Base-by-base conservation (phyloP, 2,113 vertebrate genomes). In the Struthio camelus region DNA sequence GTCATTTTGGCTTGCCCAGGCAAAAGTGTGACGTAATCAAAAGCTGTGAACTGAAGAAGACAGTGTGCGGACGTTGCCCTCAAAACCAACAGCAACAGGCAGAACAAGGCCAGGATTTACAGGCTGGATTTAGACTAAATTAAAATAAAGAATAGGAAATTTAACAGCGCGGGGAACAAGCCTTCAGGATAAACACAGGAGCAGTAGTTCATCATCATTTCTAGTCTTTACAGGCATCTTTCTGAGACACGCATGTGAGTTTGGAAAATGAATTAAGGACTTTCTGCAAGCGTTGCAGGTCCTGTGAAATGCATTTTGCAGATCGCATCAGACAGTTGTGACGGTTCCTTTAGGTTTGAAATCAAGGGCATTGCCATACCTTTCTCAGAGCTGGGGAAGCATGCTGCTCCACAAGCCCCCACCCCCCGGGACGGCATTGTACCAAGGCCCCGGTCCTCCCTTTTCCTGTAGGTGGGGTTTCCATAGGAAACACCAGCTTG, bases 381-480 rank as follows among this genome's bases (percentile, higher is more conserved):
- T 9, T 50, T 62, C 24, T 34, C 4, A 36, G 73, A 53, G 58
- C 75, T 42, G 70, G 30, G 30, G 69, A 20, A 62, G 58, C 16
- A 9, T 17, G 77, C 66, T 5, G 46, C 61, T n/a, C 70, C n/a
- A 14, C 1, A 4, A 89, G 53, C 84, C 87, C 80, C 78, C 64
- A 46, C 40, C 88, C 67, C 6, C 72, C 28, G 58, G 71, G 67
- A 40, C 53, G 50, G 73, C 92, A 94, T 83, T 94, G 97, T 96
- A 95, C 89, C 93, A 69, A 97, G 91, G 86, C 56, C 94, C 78
- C 58, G 93, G 87, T 93, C 98, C 98, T 98, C 98, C 98, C 98
- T 98, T 98, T 98, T 98, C 98, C 98, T 98, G 98, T 98, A 98
- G 98, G 98, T 98, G 98, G 97, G 96, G 98, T 98, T 98, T 98